Evolutionary conservation across 2,113 vertebrate species (phyloP).

Genomic region (Plecturocebus donacophilus): DNA sequence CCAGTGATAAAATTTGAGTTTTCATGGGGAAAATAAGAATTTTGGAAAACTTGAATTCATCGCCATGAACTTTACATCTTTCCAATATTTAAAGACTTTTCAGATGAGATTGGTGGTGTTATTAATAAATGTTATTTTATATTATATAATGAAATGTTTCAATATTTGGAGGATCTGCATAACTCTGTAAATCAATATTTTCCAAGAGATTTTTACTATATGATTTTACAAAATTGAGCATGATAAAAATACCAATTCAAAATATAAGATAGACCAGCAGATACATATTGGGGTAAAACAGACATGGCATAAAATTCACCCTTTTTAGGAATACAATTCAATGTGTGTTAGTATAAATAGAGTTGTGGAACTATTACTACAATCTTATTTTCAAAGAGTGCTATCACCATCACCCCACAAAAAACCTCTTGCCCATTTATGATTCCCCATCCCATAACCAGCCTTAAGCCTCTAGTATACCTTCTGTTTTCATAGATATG

Average conservation of each 20-base stretch:
- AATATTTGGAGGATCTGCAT: not conserved
- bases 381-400: not conserved
- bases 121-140: constrained; percentile 20
- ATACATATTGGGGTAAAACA: not conserved
- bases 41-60: constrained; percentile 53
- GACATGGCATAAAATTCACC: not conserved
- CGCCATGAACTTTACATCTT: constrained; percentile 26
- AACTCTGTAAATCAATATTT: constrained; percentile 14
- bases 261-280: not conserved
- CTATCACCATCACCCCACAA: not conserved
- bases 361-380: not conserved
- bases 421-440: not conserved
- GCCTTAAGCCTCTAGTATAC: not conserved
- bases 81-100: constrained; percentile 42
- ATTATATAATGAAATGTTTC: constrained; percentile 19
- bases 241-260: not conserved
- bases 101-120: not conserved
- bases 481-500: not conserved
- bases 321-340: not conserved
- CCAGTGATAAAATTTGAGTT: constrained; percentile 25
- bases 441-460: not conserved
- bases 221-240: not conserved
- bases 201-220: not conserved
- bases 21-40: constrained; percentile 59
- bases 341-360: not conserved